These are phyloP conservation scores for Operophtera brumata DNA, from an alignment of 2,888 invertebrate species.

Conservation along the genomic window DNA sequence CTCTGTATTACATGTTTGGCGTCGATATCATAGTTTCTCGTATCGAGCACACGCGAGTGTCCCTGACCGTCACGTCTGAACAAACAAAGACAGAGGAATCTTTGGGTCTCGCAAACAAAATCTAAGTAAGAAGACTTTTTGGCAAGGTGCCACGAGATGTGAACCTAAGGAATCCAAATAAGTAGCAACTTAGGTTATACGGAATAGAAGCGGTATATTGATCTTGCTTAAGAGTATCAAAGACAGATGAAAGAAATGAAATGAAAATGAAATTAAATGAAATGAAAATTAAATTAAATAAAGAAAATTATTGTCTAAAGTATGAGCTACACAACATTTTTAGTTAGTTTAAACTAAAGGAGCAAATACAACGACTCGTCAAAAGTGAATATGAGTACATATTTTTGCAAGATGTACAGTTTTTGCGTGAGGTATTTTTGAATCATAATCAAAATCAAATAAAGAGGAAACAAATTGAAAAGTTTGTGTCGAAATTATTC, in stretches of 20 bases:
- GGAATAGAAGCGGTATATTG: not conserved
- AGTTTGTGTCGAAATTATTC: constrained; percentile 7
- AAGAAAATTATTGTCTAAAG: no score
- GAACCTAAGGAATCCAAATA: constrained; percentile 8
- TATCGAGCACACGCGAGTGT: constrained; percentile 19
- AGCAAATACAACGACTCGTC: no score
- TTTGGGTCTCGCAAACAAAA: constrained; percentile 49
- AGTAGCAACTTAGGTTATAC: constrained; percentile 2
- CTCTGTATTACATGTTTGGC: constrained; percentile 8
- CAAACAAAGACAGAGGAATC: constrained; percentile 39
- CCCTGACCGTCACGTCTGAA: constrained; percentile 40
- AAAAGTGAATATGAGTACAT: no score
- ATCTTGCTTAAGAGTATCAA: not conserved
- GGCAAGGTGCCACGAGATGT: constrained; percentile 50
- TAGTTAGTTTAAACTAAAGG: no score
- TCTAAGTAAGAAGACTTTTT: constrained; percentile 57
- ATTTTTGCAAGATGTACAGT: not conserved
- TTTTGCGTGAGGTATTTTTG: not conserved
- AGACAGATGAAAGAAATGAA: not conserved
- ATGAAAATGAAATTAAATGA: no score
- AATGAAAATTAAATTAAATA: no score
- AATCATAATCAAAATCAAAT: not conserved
- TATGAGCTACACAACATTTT: no score
- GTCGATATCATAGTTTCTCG: constrained; percentile 20
- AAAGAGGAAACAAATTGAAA: not conserved